A percentile compares a stretch with the other conserved stretches of the same genome.
Evolutionary conservation across 2,888 invertebrate genomes (phyloP).

Genomic region (Mythimna albipuncta): DNA sequence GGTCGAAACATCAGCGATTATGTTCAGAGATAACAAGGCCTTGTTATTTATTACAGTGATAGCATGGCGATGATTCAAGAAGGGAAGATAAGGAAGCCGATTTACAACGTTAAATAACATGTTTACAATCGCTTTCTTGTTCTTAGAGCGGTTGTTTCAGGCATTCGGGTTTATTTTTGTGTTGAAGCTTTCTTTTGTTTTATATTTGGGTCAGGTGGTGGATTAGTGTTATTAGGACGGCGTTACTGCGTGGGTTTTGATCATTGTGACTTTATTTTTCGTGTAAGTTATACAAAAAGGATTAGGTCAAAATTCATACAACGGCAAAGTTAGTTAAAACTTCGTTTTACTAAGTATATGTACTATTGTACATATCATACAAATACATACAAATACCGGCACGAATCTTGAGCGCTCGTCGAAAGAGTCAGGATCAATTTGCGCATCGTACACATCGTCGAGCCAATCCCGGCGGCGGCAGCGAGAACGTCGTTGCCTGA

Average conservation of each 20-base stretch:
- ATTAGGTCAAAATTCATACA: background rate
- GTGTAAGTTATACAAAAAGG: background rate
- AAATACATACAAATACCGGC: too few relatives aligned
- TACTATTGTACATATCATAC: too few relatives aligned
- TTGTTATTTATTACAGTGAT: constrained; percentile 85
- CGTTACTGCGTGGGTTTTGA: background rate
- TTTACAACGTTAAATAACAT: constrained; percentile 83
- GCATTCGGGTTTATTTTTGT: constrained; percentile 38
- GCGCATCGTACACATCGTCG: too few relatives aligned
- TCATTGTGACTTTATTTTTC: background rate
- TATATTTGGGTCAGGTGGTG: constrained; percentile 32
- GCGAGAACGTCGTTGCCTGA: too few relatives aligned
- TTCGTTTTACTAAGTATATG: too few relatives aligned
- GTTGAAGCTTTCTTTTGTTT: constrained; percentile 44
- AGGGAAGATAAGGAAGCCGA: constrained; percentile 82
- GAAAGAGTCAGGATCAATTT: too few relatives aligned
- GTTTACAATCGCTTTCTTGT: constrained; percentile 78
- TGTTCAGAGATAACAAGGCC: constrained; percentile 82
- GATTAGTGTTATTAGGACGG: constrained; percentile 33
- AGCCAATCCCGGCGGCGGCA: too few relatives aligned
- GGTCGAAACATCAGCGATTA: constrained; percentile 84
- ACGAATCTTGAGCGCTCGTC: too few relatives aligned
- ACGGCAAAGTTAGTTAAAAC: too few relatives aligned
- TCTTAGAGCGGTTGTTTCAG: constrained; percentile 50
- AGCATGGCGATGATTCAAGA: constrained; percentile 88